A percentile compares a stretch with the other conserved stretches of the same genome.
Conservation (phyloP, 2,888 invertebrate species). For the Galerucella nymphaeae region DNA sequence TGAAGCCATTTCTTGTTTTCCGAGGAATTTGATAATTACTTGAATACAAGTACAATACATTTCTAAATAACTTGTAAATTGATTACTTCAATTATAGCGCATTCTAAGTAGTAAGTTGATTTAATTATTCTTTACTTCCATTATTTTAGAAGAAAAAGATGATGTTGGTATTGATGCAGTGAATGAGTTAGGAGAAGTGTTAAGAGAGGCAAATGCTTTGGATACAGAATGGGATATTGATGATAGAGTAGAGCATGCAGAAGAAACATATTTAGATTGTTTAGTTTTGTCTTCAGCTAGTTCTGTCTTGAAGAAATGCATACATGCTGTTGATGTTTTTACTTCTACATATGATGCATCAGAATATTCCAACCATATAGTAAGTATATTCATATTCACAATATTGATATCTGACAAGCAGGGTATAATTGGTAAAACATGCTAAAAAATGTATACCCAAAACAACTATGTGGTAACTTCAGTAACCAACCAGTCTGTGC, state of each 20-base stretch:
- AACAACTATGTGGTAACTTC: too few relatives aligned
- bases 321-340: constrained; percentile 60
- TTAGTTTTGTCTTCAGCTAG: constrained; percentile 59
- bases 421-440: background rate
- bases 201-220: constrained; percentile 55
- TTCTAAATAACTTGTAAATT: too few relatives aligned
- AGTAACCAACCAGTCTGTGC: too few relatives aligned
- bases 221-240: constrained; percentile 54
- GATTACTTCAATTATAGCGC: too few relatives aligned
- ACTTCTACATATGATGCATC: constrained; percentile 66
- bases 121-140: background rate
- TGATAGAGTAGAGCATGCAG: constrained; percentile 57
- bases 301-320: constrained; percentile 56
- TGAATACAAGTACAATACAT: too few relatives aligned
- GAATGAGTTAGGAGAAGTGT: constrained; percentile 54
- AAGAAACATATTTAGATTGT: constrained; percentile 60
- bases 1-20: too few relatives aligned
- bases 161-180: constrained; percentile 49
- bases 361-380: constrained; percentile 67
- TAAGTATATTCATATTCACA: constrained; percentile 52
- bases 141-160: constrained; percentile 47
- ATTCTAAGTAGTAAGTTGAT: background rate
- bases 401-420: background rate
- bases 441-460: too few relatives aligned
- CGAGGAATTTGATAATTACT: too few relatives aligned